These are phyloP conservation scores for Orius insidiosus DNA, from an alignment of 1,140 invertebrate genomes.

Conservation along the genomic window DNA sequence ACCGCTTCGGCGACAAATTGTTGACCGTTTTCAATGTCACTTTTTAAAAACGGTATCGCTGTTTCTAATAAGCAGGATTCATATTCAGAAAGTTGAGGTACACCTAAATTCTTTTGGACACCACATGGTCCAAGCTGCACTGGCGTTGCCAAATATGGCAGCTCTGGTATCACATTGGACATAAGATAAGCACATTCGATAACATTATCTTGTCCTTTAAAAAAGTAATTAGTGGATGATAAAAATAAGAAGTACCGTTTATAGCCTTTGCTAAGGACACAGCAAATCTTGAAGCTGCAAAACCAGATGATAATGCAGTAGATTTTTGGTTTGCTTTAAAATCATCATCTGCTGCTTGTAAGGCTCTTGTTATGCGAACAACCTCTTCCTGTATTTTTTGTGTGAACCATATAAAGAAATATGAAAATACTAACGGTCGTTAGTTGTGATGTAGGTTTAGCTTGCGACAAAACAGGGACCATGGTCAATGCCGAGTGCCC, in stretches of 20 bases:
- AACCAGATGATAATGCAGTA: slow-evolving; percentile 29
- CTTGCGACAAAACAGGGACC: slow-evolving; percentile 87
- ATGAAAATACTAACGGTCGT: slow-evolving; percentile 28
- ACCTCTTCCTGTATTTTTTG: slow-evolving; percentile 24
- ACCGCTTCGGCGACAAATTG: slow-evolving; percentile 18
- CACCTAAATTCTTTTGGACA: slow-evolving; percentile 82
- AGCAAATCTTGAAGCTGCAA: slow-evolving; percentile 27
- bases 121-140: slow-evolving; percentile 78
- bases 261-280: slow-evolving; percentile 6
- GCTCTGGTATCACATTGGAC: slow-evolving; percentile 67
- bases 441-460: slow-evolving; percentile 55
- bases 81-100: slow-evolving; percentile 74
- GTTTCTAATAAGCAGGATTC: slow-evolving; percentile 72
- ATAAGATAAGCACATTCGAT: slow-evolving; percentile 87
- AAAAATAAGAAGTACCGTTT: background rate
- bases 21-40: slow-evolving; percentile 86
- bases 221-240: no score
- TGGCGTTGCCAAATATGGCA: slow-evolving; percentile 88
- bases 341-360: slow-evolving; percentile 24
- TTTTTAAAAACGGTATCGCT: slow-evolving; percentile 83
- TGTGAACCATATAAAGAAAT: background rate
- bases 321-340: slow-evolving; percentile 17
- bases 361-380: slow-evolving; percentile 19
- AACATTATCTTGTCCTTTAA: slow-evolving; percentile 68
- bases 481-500: slow-evolving; percentile 97